Conservation (phyloP, 2,888 invertebrate genomes). For the Cheilosia vulpina region DNA sequence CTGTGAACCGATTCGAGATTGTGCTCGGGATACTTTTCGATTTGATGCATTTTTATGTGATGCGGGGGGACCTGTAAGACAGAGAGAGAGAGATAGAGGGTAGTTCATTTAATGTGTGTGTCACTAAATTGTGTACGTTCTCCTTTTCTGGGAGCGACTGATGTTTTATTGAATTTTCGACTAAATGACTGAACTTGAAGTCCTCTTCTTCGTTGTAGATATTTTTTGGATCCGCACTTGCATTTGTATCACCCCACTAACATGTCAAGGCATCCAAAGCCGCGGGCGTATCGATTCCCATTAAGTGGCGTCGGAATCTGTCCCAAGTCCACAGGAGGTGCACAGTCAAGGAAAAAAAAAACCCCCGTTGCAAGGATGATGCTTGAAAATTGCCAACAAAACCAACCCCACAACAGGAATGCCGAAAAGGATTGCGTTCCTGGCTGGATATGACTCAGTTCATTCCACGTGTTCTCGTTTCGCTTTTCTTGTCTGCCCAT, state of each 20-base stretch:
- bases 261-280: not conserved
- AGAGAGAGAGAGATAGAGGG: not conserved
- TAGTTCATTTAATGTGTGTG: not conserved
- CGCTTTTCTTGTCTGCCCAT: conserved; percentile 18
- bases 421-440: conserved; percentile 63
- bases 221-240: not conserved
- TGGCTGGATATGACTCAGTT: conserved; percentile 60
- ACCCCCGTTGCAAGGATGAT: conserved; percentile 6
- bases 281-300: conserved; percentile 28
- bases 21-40: conserved; percentile 81
- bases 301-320: conserved; percentile 46
- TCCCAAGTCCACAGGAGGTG: conserved; percentile 47
- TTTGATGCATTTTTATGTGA: conserved; percentile 82
- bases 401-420: conserved; percentile 26
- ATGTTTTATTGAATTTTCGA: too few relatives aligned
- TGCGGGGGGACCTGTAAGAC: conserved; percentile 81
- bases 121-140: too few relatives aligned
- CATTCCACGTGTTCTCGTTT: conserved; percentile 30
- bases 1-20: conserved; percentile 82
- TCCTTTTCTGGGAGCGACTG: too few relatives aligned
- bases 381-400: conserved; percentile 20
- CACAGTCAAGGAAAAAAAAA: conserved; percentile 15
- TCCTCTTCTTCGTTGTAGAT: not conserved
- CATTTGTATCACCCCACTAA: not conserved
- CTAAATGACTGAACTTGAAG: not conserved